phyloP scores from a whole-genome alignment of 2,113 vertebrate species.

The Ptyas mucosa region DNA sequence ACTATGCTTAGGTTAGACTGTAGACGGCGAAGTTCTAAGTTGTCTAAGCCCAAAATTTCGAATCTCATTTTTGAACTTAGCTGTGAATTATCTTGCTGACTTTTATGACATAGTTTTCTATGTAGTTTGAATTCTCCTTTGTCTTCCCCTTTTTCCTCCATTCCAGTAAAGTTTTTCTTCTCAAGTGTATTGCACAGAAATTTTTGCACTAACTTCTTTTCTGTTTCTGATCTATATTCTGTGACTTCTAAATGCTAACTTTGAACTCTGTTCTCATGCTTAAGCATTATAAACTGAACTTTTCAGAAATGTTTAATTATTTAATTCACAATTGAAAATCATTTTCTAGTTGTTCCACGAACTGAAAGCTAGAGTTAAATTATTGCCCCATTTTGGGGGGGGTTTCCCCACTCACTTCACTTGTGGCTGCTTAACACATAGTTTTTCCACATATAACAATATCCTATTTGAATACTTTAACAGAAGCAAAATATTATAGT shows the following conservation, averaged over 20 bases:
- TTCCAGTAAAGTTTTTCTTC: neutral
- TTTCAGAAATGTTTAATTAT: neutral
- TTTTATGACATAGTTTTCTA: neutral
- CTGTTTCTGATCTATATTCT: neutral
- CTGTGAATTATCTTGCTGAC: neutral
- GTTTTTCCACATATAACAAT: neutral
- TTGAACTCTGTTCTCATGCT: neutral
- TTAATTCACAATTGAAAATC: neutral
- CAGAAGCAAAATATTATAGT: neutral
- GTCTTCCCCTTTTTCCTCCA: neutral
- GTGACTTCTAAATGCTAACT: neutral
- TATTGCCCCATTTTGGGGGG: neutral
- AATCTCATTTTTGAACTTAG: neutral
- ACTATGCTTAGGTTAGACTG: too few relatives aligned
- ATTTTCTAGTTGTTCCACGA: neutral
- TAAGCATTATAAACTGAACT: neutral
- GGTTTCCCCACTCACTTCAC: neutral
- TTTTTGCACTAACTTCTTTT: neutral
- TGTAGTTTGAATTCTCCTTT: neutral
- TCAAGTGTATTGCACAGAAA: neutral
- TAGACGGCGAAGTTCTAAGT: too few relatives aligned
- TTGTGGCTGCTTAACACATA: neutral
- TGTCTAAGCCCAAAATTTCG: too few relatives aligned
- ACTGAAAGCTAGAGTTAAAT: neutral
- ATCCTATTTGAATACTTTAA: neutral